Base-by-base conservation (phyloP, 2,113 vertebrate species). In the Lamprologus lemairii region DNA sequence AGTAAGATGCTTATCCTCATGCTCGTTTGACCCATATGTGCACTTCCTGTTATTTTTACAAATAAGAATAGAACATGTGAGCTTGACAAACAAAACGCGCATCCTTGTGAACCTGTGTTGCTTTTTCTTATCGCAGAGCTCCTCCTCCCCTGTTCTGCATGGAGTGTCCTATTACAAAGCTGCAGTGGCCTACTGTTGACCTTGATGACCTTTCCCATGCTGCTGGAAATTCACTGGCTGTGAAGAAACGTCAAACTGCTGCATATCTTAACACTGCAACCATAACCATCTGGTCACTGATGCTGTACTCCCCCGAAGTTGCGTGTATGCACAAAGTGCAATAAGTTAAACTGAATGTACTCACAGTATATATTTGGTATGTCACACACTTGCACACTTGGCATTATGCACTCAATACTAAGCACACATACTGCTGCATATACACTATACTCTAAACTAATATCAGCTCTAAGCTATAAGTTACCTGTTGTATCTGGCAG, bases 101-200 rank as follows among this genome's bases (percentile, higher is more conserved):
- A 13, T 68, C 35, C 57, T 65, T 75, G 68, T 86, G 73, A 89
- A 86, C 26, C 53, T 87, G 84, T 60, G 53, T 90, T 45, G 21
- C 11, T 68, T 68, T 87, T 68, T 89, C 53, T 87, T 37, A 85
- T 91, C 79, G 82, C 92, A 97, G 96, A 87, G 89, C 92, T 87
- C 7, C 89, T 93, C 47, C 85, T 85, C 3, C 81, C 92, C 11
- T 97, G 96, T 90, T 96, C 95, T 9, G 95, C 93, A 2, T 93
- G 89, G 90, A 96, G 95, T 94, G 55, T 93, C 88, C 88, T 96
- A 58, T 94, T 96, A 80, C 95, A 95, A 37, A 92, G 88, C 80
- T 92, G 93, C 92, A 93, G 88, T 55, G 89, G 91, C 58, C 86
- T 94, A 35, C 84, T 95, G 87, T 86, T 96, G 91, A 93, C 94